Evolutionary conservation across 2,888 invertebrate genomes (phyloP).

Genomic region (Drosophila nr. perissopoda): DNA sequence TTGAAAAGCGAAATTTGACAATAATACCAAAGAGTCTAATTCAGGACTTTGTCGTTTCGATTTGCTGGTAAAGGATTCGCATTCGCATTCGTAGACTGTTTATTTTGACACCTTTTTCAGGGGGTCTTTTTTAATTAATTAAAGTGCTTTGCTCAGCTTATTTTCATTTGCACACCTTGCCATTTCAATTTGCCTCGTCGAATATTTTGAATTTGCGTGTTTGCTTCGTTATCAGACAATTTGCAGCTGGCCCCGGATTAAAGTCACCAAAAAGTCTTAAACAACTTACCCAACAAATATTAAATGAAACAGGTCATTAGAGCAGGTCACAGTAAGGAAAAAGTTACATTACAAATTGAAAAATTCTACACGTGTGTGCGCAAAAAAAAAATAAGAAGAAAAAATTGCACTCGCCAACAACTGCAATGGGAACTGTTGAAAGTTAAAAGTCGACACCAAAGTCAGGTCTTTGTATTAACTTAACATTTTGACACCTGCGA

Average conservation of each 20-base stretch:
- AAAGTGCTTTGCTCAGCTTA: slow-evolving; percentile 74
- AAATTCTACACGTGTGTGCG: slow-evolving; percentile 66
- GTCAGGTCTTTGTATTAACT: slow-evolving; percentile 75
- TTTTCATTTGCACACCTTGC: slow-evolving; percentile 63
- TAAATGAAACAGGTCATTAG: slow-evolving; percentile 68
- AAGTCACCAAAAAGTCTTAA: slow-evolving; percentile 44
- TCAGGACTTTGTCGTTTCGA: slow-evolving; percentile 70
- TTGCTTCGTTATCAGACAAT: slow-evolving; percentile 39
- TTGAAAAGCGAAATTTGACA: slow-evolving; percentile 57
- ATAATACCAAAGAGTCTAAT: slow-evolving; percentile 71
- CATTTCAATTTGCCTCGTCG: slow-evolving; percentile 67
- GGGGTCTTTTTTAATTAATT: slow-evolving; percentile 69
- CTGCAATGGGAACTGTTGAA: slow-evolving; percentile 58
- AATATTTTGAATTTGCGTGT: slow-evolving; percentile 64
- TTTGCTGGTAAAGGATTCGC: slow-evolving; percentile 65
- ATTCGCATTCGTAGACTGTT: slow-evolving; percentile 44
- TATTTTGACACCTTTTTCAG: slow-evolving; percentile 55
- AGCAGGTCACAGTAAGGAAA: slow-evolving; percentile 32
- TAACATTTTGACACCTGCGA: slow-evolving; percentile 74
- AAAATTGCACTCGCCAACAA: slow-evolving; percentile 36
- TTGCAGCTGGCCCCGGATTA: slow-evolving; percentile 29
- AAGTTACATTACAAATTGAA: slow-evolving; percentile 68
- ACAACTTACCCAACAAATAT: slow-evolving; percentile 28
- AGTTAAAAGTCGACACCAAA: slow-evolving; percentile 70
- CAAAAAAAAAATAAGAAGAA: neutral